phyloP scores from a whole-genome alignment of 2,888 invertebrate genomes.

The Sialis fuliginosa region DNA sequence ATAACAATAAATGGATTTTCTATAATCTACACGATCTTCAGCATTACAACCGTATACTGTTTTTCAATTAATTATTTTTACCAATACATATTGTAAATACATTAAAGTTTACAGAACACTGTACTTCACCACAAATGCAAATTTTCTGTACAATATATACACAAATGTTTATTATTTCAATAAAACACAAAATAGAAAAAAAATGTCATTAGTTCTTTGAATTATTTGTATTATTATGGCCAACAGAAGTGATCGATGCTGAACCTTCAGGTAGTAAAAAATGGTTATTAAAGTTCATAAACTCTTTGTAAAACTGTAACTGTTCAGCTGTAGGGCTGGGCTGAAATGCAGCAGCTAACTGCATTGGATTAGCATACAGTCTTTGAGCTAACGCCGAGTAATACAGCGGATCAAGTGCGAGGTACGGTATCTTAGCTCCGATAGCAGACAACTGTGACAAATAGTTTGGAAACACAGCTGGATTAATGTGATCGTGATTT shows the following conservation, averaged over 20 bases:
- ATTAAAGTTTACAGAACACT: background rate
- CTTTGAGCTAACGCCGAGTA: conserved; percentile 27
- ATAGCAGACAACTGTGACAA: conserved; percentile 11
- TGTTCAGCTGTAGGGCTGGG: conserved; percentile 29
- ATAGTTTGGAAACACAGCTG: conserved; percentile 17
- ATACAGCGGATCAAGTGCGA: conserved; percentile 24
- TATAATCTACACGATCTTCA: too few species aligned
- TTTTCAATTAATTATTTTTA: background rate
- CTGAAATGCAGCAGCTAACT: conserved; percentile 17
- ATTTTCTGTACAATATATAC: background rate
- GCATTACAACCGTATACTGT: background rate
- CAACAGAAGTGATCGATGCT: conserved; percentile 24
- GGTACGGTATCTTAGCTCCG: conserved; percentile 16
- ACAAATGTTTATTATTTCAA: background rate
- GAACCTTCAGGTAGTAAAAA: conserved; percentile 16
- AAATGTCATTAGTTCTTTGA: conserved; percentile 3
- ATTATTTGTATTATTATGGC: conserved; percentile 14
- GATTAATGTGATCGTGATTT: conserved; percentile 16
- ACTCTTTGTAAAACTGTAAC: conserved; percentile 33
- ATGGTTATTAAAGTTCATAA: conserved; percentile 23
- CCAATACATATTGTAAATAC: background rate
- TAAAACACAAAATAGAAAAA: background rate
- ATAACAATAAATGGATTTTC: too few species aligned
- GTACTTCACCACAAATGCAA: background rate
- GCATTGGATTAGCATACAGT: conserved; percentile 19